Base-by-base conservation (phyloP, 2,888 invertebrate species). In the Epiperipatus broadwayi region DNA sequence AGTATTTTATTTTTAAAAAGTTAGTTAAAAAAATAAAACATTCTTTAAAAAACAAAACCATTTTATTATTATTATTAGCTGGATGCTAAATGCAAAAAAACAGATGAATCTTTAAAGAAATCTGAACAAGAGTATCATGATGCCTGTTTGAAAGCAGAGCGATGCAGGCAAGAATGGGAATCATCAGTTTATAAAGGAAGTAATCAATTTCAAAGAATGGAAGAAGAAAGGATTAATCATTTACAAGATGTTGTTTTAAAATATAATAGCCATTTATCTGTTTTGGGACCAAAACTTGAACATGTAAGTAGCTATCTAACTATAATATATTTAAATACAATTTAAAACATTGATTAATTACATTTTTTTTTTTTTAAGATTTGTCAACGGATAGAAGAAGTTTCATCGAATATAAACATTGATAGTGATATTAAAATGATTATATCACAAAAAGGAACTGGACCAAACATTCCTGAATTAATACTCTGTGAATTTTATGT, bases 101-200 rank as follows among this genome's bases (percentile, higher is more conserved):
- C 83, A 18, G 83, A 84, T 60, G 84, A 87, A 53, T 73, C 79
- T 3, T 78, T 87, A 21, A 77, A 81, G 53, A 79, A 85, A 56
- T 78, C 84, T 36, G 89, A 89, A 61, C 77, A 81, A 43, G 85
- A 89, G 53, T 91, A 89, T 61, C 87, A 87, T 53, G 81, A 81
- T 46, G 71, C 79, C 36, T 85, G 85, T 53, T 76, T 87, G 46
- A 72, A 84, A 49, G 79, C 87, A 21, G 91, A 91, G 63, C 67
- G 84, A 50, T 75, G 84, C 15, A 73, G 83, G 70, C 77, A 65
- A 52, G 89, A 85, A 62, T 84, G 84, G 78, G 89, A 91, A 63
- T 75, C 81, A 46, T 74, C 83, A 5, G 79, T 89, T 8, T 68
- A 77, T 43, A 76, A 81, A 54, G 85, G 85, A 14, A 77, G 80